Base-by-base conservation (phyloP, 2,888 invertebrate genomes). In the Pandemis heparana region DNA sequence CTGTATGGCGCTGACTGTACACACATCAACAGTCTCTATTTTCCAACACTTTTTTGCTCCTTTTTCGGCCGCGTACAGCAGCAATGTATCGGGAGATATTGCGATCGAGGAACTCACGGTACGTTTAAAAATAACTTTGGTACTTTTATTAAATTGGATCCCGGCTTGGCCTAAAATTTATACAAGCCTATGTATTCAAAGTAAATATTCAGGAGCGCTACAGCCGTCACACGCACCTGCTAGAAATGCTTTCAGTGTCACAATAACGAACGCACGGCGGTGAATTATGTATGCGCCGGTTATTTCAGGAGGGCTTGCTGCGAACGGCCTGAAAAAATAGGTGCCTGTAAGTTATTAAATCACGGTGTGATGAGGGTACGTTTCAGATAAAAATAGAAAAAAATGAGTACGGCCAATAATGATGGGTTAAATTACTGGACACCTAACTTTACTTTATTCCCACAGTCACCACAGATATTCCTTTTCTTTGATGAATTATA, bases 271-370 rank as follows among this genome's bases (percentile, higher is more conserved):
- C 63, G 41, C 64, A 63, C 62, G 12, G 8, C 14, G 32, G 48
- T 67, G 66, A 56, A 67, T 67, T 67, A 67, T 67, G 66, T 41
- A 67, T 32, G 66, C 66, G 56, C 43, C 14, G 66, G 66, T 67
- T 41, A 56, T 67, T 67, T 41, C 53, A 56, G 56, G 56, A 67
- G 66, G 56, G 39, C 56, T 53, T 41, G 66, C 14, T 39, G 60
- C 38, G 23, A 32, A 59, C n/a, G 23, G 65, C 9, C 64, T 66
- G 41, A 12, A 51, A 65, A 65, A 65, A 56, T 56, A 10, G 23
- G 23, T 32, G 23, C 65, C n/a, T 51, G 14, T n/a, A 51, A 51
- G 32, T 65, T 65, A 65, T 65, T 65, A 51, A 65, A 38, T 32
- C 6, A 48, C 46, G 18, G 12, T 8, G 39, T 64, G 48, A n/a